Conservation (phyloP, 2,113 vertebrate species). For the Ageneiosus marmoratus region DNA sequence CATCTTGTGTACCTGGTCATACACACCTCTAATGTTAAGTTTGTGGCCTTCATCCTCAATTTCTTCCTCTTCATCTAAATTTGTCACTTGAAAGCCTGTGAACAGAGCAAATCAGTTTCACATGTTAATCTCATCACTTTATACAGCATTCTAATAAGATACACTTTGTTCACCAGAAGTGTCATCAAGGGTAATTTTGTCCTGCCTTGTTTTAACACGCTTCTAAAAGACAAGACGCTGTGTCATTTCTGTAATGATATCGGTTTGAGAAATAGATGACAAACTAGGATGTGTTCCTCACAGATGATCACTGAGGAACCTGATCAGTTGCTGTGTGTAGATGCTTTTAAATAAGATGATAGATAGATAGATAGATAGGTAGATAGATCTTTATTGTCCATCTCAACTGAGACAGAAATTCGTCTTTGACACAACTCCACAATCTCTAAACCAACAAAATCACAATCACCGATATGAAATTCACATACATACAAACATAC, state of each 20-base stretch:
- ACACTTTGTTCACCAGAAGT: neutral
- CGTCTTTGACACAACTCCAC: no score
- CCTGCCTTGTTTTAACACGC: neutral
- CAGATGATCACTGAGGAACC: neutral
- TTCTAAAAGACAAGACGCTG: neutral
- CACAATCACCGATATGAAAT: no score
- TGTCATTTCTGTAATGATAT: neutral
- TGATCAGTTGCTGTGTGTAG: neutral
- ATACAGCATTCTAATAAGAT: neutral
- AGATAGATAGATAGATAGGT: no score
- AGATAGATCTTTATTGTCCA: no score
- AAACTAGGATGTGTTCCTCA: neutral
- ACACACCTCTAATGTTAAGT: slow-evolving; percentile 37
- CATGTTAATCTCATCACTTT: neutral
- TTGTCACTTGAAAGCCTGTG: neutral
- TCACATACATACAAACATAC: no score
- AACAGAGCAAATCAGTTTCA: neutral
- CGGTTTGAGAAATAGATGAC: neutral
- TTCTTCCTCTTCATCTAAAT: slow-evolving; percentile 9
- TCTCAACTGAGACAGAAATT: no score
- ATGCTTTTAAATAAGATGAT: neutral
- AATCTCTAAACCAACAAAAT: no score
- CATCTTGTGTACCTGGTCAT: neutral
- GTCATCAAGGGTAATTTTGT: neutral
- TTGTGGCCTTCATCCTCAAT: slow-evolving; percentile 37